Base-by-base conservation (phyloP, 2,797 vertebrate species). In the Scleropages formosus region DNA sequence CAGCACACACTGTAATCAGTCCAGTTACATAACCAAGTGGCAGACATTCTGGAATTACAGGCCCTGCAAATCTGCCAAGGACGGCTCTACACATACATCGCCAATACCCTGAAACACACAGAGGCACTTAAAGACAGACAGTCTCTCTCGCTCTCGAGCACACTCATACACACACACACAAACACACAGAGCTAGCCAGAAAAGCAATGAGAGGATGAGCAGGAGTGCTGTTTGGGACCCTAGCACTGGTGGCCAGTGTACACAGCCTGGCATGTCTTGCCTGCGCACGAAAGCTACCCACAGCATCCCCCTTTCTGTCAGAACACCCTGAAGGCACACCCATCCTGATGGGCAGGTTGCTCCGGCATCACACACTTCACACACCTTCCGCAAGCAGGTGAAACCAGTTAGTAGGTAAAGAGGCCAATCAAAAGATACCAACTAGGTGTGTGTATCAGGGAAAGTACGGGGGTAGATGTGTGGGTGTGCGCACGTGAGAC, bases 21-120 rank as follows among this genome's bases (percentile, higher is more conserved):
- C 11, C 66, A 80, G 77, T 86, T 85, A 88, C 73, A 79, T 78
- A 88, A 88, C 73, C 83, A 75, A 65, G 77, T 63, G 81, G 71
- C 82, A 26, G 73, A 80, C 78, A 66, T 61, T 75, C 77, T 78
- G 81, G 84, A 85, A 78, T 77, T 68, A 78, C 82, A 78, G 84
- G 80, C 83, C 53, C 47, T 70, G 79, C 83, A 61, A 20, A 27
- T 26, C 74, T 75, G 53, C 39, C 16, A 59, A 69, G 49, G 24
- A 71, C 49, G 8, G 66, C 68, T 58, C 49, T 27, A 51, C 13
- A 27, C 16, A 15, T 8, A 27, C 49, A 9, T 24, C 15, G 31
- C 31, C 31, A 39, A 39, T 31, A 39, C 31, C 31, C 31, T 2
- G 31, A 39, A 39, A 39, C 31, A 39, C 39, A 31, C 31, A 39